phyloP scores from a whole-genome alignment of 2,797 vertebrate species.

The Thaleichthys pacificus region DNA sequence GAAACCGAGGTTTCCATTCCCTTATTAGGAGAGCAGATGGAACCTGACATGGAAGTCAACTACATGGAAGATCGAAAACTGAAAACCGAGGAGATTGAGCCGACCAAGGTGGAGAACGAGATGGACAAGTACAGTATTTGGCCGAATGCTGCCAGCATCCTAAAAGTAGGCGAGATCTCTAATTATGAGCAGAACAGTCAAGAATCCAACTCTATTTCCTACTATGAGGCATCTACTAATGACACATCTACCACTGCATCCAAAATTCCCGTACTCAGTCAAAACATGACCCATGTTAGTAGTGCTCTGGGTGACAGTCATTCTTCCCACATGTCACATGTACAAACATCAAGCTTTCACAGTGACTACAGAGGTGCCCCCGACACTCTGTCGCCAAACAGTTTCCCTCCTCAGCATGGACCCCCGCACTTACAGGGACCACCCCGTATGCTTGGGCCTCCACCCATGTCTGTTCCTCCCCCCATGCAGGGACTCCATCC shows the following conservation, averaged over 20 bases:
- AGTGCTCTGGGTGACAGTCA: conserved; percentile 59
- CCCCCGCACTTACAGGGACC: conserved; percentile 62
- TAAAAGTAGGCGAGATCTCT: conserved; percentile 68
- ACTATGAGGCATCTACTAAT: conserved; percentile 61
- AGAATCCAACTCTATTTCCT: conserved; percentile 63
- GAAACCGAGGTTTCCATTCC: conserved; percentile 74
- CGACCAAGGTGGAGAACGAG: conserved; percentile 57
- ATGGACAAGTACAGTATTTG: conserved; percentile 77
- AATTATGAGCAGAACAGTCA: conserved; percentile 70
- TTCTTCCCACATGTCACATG: conserved; percentile 62
- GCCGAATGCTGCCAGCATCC: conserved; percentile 80
- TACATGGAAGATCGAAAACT: conserved; percentile 61
- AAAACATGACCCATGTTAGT: conserved; percentile 52
- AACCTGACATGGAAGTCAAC: conserved; percentile 73
- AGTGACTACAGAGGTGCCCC: conserved; percentile 63
- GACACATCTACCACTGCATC: conserved; percentile 53
- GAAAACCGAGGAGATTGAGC: conserved; percentile 50
- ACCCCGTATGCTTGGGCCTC: conserved; percentile 65
- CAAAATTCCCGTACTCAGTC: conserved; percentile 69
- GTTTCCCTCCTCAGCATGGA: conserved; percentile 55
- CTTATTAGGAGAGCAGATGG: conserved; percentile 76
- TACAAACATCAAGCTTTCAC: conserved; percentile 57
- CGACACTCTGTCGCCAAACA: conserved; percentile 66
- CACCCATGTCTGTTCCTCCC: conserved; percentile 64
- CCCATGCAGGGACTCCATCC: conserved; percentile 67